Percentiles rank a stretch among this genome's conserved stretches.
Conservation (phyloP, 2,113 vertebrate species). For the Garra rufa region DNA sequence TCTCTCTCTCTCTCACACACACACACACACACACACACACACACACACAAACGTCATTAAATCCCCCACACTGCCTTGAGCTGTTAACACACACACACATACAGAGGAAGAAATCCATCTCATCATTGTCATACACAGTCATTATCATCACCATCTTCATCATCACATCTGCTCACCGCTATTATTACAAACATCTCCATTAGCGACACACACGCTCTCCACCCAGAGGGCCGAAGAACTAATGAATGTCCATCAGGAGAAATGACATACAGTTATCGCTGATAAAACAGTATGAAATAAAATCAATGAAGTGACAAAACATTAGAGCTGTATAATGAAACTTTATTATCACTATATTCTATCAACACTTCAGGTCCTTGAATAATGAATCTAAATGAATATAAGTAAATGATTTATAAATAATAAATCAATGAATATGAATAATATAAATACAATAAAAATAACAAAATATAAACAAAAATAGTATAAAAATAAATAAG, state of each 20-base stretch:
- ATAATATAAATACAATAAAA: no score
- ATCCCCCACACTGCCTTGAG: not conserved
- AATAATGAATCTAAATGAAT: not conserved
- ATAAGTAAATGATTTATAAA: no score
- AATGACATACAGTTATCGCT: not conserved
- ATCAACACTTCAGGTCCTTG: not conserved
- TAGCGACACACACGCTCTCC: not conserved
- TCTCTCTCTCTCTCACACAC: not conserved
- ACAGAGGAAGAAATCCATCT: not conserved
- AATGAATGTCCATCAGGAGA: not conserved
- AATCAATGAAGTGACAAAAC: not conserved
- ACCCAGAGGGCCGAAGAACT: not conserved
- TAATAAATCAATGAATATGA: no score
- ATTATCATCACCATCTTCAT: slow-evolving; percentile 13
- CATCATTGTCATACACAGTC: not conserved
- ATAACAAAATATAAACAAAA: no score
- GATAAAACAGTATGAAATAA: not conserved
- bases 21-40: not conserved
- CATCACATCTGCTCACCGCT: not conserved
- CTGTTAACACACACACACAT: not conserved
- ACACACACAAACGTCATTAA: not conserved
- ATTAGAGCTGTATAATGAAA: not conserved
- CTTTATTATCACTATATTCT: not conserved
- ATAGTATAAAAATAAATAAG: no score
- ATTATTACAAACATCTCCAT: not conserved